Base-by-base conservation (phyloP, 2,888 invertebrate species). In the Miltochrista miniata region DNA sequence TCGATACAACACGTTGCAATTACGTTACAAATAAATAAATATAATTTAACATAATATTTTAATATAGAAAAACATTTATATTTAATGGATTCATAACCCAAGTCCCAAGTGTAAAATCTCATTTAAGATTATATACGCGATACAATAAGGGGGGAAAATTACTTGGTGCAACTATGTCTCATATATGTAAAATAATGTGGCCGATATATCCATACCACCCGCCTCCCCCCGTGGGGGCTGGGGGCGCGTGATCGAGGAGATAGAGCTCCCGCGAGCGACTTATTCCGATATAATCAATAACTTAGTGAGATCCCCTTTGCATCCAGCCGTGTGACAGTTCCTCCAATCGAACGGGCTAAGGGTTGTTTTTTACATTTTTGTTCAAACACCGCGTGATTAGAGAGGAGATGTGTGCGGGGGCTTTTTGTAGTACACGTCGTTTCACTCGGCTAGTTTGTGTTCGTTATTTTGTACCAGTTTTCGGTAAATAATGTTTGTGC, bases 231-330 rank as follows among this genome's bases (percentile, higher is more conserved):
- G n/a, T n/a, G n/a, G n/a, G n/a, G n/a, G n/a, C n/a, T 24, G 76
- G 76, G 68, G 74, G 73, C 54, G 59, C 61, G 68, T 65, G 79
- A 79, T 77, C 37, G 55, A 45, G 52, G 74, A 70, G 76, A 72
- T 69, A 74, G 73, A 72, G 59, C 76, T 79, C 83, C 83, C 82
- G 73, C 85, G 72, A 78, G 81, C 86, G 90, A 89, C 90, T 90
- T 91, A 91, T 91, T 91, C 87, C 92, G 85, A 92, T 92, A 92
- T 92, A 92, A 92, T 92, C 92, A 91, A 92, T 92, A 92, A 92
- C 91, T 90, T 90, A 90, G 89, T 85, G 82, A 87, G 89, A 91
- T 91, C 90, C 91, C 90, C 90, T 91, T 91, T 90, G 90, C 91
- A 90, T 91, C 87, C 87, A 85, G 77, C 81, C 85, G 81, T 83